Percentiles rank a stretch among this genome's conserved stretches.
phyloP scores from a whole-genome alignment of 2,113 vertebrate genomes.

The Nesogale talazaci region DNA sequence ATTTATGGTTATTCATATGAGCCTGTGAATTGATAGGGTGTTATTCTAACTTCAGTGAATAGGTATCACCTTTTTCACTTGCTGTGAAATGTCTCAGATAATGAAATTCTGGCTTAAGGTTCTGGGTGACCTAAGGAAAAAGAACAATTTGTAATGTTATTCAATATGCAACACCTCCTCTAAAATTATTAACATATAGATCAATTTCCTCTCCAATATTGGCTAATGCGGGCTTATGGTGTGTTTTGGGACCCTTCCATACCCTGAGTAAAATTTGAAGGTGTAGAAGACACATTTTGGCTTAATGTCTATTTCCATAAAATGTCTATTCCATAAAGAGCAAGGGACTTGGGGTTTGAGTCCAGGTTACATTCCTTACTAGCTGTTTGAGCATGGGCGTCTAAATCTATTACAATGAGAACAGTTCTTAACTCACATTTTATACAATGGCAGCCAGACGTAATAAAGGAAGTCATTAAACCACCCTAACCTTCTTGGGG shows the following conservation, averaged over 20 bases:
- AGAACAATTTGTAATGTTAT: neutral
- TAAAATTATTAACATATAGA: neutral
- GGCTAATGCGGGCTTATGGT: neutral
- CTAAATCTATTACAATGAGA: conserved; percentile 21
- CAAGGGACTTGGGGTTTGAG: neutral
- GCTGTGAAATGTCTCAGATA: neutral
- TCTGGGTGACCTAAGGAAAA: conserved; percentile 1
- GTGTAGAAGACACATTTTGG: neutral
- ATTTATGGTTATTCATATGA: neutral
- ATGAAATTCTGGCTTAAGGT: conserved; percentile 9
- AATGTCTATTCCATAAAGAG: too few species aligned
- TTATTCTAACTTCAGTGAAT: neutral
- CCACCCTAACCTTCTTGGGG: neutral
- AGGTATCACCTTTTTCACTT: neutral
- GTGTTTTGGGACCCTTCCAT: neutral
- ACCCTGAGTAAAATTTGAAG: conserved; percentile 4
- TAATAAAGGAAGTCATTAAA: neutral
- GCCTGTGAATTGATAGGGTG: neutral
- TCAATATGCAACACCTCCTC: neutral
- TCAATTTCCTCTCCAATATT: neutral
- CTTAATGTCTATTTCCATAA: too few species aligned
- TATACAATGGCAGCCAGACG: neutral
- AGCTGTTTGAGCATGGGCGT: neutral
- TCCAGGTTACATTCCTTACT: neutral
- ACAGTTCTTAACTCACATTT: neutral